phyloP scores from a whole-genome alignment of 1,140 invertebrate genomes.

The Papilio machaon region DNA sequence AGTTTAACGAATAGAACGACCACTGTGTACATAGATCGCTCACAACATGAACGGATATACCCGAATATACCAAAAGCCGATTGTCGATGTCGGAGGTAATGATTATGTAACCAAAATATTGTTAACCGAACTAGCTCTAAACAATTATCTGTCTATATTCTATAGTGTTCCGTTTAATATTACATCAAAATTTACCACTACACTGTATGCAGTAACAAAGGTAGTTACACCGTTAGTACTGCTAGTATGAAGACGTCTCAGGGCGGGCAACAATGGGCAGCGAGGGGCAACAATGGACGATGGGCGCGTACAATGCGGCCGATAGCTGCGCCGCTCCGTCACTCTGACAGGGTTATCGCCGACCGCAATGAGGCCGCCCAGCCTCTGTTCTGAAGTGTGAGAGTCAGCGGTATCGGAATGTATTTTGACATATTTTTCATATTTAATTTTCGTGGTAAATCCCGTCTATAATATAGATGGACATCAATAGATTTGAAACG shows the following conservation, averaged over 20 bases:
- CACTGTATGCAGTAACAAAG: constrained; percentile 12
- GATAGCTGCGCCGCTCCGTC: constrained; percentile 73
- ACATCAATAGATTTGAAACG: too few relatives aligned
- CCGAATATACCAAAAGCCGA: background rate
- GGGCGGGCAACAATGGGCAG: constrained; percentile 53
- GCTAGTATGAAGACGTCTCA: constrained; percentile 58
- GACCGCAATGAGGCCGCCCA: constrained; percentile 51
- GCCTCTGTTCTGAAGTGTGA: background rate
- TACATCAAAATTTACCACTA: background rate
- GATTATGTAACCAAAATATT: background rate
- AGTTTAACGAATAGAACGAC: background rate
- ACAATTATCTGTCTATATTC: background rate
- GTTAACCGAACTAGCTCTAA: background rate
- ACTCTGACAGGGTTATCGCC: constrained; percentile 75
- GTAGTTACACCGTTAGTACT: background rate
- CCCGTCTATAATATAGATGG: too few relatives aligned
- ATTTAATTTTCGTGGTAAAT: background rate
- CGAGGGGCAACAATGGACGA: constrained; percentile 46
- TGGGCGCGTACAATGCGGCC: constrained; percentile 58
- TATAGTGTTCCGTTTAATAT: background rate
- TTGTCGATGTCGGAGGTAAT: too few relatives aligned
- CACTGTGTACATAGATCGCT: background rate
- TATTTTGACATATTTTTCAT: background rate
- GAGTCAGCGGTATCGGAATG: background rate
- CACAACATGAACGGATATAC: background rate